Evolutionary conservation across 2,113 vertebrate genomes (phyloP).

Genomic region (Paramisgurnus dabryanus): DNA sequence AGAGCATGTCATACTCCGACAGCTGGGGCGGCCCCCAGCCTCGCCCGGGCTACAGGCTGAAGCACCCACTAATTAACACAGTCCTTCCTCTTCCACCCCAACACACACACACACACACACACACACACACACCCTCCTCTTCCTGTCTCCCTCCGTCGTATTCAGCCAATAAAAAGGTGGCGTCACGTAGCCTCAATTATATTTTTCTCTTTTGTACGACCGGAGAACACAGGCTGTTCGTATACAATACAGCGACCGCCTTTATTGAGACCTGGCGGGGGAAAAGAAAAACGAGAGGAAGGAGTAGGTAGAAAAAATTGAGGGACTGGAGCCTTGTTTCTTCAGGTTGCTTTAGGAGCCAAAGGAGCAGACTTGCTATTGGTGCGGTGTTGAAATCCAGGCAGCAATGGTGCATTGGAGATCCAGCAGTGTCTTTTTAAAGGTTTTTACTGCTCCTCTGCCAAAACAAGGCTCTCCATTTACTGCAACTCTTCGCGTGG

Average conservation of each 20-base stretch:
- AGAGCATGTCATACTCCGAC: conserved; percentile 78
- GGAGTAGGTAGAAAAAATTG: background rate
- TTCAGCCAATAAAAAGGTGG: conserved; percentile 56
- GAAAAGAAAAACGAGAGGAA: conserved; percentile 14
- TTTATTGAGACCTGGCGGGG: conserved; percentile 42
- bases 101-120: conserved; percentile 25
- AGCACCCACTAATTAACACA: conserved; percentile 83
- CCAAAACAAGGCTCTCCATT: conserved; percentile 10
- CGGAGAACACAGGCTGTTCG: conserved; percentile 46
- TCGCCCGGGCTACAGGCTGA: conserved; percentile 74
- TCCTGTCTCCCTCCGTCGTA: conserved; percentile 52
- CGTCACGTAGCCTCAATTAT: conserved; percentile 51
- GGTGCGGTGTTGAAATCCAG: conserved; percentile 38
- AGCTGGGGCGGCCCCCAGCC: conserved; percentile 77
- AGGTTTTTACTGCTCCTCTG: conserved; percentile 18
- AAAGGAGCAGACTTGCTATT: conserved; percentile 1
- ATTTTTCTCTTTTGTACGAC: conserved; percentile 55
- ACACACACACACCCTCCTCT: conserved; percentile 45
- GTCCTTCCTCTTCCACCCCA: conserved; percentile 71
- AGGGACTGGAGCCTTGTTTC: conserved; percentile 38
- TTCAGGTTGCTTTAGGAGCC: conserved; percentile 18
- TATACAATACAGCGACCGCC: conserved; percentile 48
- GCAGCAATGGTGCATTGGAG: conserved; percentile 10
- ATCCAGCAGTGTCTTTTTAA: conserved; percentile 41
- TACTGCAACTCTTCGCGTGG: conserved; percentile 16